Evolutionary conservation across 2,113 vertebrate species (phyloP).

Genomic region (Phocoena sinus): DNA sequence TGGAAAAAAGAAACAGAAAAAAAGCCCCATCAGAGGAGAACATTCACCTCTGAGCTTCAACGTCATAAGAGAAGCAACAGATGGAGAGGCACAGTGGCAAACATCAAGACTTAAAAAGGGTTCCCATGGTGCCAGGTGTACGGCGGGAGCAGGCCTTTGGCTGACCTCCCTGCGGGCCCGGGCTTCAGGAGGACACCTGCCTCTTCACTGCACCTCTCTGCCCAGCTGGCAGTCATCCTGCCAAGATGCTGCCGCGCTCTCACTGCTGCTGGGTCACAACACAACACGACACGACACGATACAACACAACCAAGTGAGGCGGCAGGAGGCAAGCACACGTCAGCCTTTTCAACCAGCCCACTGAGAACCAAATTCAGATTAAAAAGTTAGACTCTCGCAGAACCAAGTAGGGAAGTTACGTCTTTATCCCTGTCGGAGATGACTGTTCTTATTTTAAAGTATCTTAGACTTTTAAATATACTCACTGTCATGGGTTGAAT

Average conservation of each 20-base stretch:
- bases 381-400: neutral
- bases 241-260: neutral
- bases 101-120: neutral
- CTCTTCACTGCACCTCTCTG: neutral
- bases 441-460: neutral
- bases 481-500: neutral
- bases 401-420: neutral
- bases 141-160: neutral
- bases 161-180: neutral
- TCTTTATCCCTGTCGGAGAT: neutral
- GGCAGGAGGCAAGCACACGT: neutral
- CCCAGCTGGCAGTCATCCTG: neutral
- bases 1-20: neutral
- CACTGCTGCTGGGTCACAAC: neutral
- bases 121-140: neutral
- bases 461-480: neutral
- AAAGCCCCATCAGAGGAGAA: neutral
- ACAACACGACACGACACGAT: neutral
- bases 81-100: neutral
- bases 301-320: fast-evolving
- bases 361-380: neutral
- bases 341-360: neutral
- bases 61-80: neutral
- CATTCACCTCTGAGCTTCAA: neutral
- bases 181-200: neutral